Conservation (phyloP, 2,888 invertebrate genomes). For the Morpho helenor region DNA sequence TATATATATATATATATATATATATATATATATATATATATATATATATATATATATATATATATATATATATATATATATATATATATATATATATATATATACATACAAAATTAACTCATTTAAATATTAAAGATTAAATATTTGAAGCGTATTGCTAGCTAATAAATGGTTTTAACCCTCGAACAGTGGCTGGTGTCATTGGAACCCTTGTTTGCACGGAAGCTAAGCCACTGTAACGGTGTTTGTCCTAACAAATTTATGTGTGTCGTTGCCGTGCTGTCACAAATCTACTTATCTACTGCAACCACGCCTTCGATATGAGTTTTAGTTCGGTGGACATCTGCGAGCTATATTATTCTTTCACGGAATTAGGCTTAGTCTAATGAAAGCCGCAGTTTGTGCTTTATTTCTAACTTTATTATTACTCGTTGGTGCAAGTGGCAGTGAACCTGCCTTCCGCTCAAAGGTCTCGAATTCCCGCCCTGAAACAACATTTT, state of each 20-base stretch:
- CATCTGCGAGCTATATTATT: conserved; percentile 47
- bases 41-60: too few species aligned
- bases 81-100: too few species aligned
- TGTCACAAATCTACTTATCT: conserved; percentile 79
- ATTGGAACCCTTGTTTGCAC: conserved; percentile 66
- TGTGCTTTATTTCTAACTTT: neutral
- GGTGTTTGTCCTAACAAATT: conserved; percentile 70
- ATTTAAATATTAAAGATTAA: conserved; percentile 5
- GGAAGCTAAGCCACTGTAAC: conserved; percentile 74
- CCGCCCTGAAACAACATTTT: too few species aligned
- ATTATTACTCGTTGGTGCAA: too few species aligned
- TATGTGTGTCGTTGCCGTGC: conserved; percentile 65
- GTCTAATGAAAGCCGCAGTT: neutral
- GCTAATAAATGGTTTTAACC: conserved; percentile 58
- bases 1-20: too few species aligned
- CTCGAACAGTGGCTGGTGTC: conserved; percentile 51
- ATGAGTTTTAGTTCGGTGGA: conserved; percentile 42
- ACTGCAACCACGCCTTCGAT: conserved; percentile 68
- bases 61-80: too few species aligned
- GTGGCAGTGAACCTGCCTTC: too few species aligned
- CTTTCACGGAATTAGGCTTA: conserved; percentile 11
- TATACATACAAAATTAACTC: too few species aligned
- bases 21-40: too few species aligned
- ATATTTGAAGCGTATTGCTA: conserved; percentile 39
- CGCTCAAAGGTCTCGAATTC: too few species aligned